phyloP scores from a whole-genome alignment of 1,140 invertebrate genomes.

The Pissodes strobi region DNA sequence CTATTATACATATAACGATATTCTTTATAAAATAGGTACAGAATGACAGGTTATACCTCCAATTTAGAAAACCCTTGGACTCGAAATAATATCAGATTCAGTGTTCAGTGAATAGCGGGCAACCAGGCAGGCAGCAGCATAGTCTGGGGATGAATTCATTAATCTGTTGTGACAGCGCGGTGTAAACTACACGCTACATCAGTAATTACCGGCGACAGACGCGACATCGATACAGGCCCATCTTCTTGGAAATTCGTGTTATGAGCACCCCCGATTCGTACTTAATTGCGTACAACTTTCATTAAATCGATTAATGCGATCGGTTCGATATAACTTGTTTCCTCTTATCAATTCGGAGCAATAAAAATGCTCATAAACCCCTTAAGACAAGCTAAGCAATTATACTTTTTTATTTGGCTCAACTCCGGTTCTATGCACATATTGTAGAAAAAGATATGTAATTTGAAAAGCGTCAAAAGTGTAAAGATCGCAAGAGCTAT shows the following conservation, averaged over 20 bases:
- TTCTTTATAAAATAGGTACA: no score
- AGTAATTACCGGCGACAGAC: conserved; percentile 55
- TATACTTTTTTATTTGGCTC: no score
- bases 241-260: conserved; percentile 27
- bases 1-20: no score
- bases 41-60: not conserved
- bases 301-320: no score
- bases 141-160: conserved; percentile 57
- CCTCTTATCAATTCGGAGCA: no score
- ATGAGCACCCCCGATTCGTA: conserved; percentile 10
- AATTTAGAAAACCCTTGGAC: conserved; percentile 14
- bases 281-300: conserved; percentile 25
- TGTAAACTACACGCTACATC: conserved; percentile 56
- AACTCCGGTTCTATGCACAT: no score
- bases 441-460: no score
- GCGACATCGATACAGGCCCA: conserved; percentile 41
- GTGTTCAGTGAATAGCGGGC: conserved; percentile 14
- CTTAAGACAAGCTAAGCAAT: no score
- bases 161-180: conserved; percentile 56
- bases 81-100: conserved; percentile 28
- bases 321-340: no score
- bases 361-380: no score
- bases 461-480: no score
- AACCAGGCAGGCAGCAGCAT: conserved; percentile 10
- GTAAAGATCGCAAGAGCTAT: no score